A percentile compares a stretch with the other conserved stretches of the same genome.
Evolutionary conservation across 2,113 vertebrate genomes (phyloP).

Genomic region (Megalops atlanticus): DNA sequence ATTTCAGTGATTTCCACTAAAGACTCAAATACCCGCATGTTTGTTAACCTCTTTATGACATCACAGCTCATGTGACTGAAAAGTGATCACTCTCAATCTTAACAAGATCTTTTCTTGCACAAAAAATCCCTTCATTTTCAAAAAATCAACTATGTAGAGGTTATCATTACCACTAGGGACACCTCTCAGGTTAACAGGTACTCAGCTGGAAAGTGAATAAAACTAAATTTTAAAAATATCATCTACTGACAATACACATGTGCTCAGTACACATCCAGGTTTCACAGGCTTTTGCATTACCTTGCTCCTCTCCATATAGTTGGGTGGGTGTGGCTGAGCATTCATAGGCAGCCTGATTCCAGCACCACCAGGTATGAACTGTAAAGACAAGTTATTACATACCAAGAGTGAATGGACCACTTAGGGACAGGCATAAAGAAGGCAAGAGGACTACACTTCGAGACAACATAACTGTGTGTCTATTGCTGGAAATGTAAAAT

Average conservation of each 20-base stretch:
- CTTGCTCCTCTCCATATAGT: not conserved
- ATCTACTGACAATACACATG: not conserved
- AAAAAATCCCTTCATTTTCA: no score
- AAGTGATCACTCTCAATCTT: no score
- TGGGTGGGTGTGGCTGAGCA: not conserved
- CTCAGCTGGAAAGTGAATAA: not conserved
- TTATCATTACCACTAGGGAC: not conserved
- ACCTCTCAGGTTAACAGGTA: not conserved
- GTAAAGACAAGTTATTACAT: not conserved
- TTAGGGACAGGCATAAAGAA: not conserved
- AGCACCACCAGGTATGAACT: not conserved
- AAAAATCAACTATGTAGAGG: no score
- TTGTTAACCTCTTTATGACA: no score
- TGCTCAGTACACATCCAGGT: not conserved
- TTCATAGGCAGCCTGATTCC: not conserved
- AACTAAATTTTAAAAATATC: no score
- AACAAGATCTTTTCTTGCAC: no score
- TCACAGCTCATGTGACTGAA: no score
- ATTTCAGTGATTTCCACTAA: no score
- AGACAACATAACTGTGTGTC: not conserved
- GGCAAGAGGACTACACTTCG: not conserved
- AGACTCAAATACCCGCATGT: no score
- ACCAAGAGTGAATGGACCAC: not conserved
- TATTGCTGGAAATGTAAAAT: not conserved
- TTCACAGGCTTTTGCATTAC: constrained; percentile 7